Conservation (phyloP, 1,140 invertebrate species). For the Lasioglossum albipes region DNA sequence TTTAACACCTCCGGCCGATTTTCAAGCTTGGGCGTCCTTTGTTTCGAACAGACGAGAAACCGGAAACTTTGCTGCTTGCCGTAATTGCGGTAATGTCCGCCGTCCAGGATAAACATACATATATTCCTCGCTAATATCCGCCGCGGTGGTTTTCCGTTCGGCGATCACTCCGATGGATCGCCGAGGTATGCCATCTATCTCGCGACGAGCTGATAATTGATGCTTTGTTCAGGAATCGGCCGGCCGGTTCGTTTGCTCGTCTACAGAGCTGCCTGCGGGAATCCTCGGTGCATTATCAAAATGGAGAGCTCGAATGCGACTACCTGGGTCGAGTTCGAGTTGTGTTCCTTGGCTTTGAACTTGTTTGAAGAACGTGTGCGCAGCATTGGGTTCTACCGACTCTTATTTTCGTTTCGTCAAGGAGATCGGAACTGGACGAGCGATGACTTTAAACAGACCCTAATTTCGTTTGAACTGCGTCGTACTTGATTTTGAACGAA, state of each 20-base stretch:
- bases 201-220: not conserved
- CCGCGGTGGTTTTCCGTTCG: not conserved
- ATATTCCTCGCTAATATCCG: too few relatives aligned
- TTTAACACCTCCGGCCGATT: slow-evolving; percentile 43
- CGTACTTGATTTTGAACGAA: too few relatives aligned
- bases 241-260: not conserved
- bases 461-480: too few relatives aligned
- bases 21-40: slow-evolving; percentile 22
- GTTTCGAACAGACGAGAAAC: slow-evolving; percentile 6
- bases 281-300: not conserved
- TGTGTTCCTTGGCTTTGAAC: too few relatives aligned
- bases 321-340: too few relatives aligned
- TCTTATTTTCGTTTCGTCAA: too few relatives aligned
- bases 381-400: too few relatives aligned
- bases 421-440: too few relatives aligned
- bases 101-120: not conserved
- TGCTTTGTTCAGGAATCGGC: not conserved
- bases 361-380: too few relatives aligned
- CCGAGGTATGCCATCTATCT: not conserved
- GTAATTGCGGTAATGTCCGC: slow-evolving; percentile 28
- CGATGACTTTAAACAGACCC: too few relatives aligned
- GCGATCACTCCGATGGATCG: not conserved
- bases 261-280: not conserved
- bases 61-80: not conserved
- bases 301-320: too few relatives aligned